phyloP scores from a whole-genome alignment of 2,888 invertebrate species.

The Nemotelus nigrinus region DNA sequence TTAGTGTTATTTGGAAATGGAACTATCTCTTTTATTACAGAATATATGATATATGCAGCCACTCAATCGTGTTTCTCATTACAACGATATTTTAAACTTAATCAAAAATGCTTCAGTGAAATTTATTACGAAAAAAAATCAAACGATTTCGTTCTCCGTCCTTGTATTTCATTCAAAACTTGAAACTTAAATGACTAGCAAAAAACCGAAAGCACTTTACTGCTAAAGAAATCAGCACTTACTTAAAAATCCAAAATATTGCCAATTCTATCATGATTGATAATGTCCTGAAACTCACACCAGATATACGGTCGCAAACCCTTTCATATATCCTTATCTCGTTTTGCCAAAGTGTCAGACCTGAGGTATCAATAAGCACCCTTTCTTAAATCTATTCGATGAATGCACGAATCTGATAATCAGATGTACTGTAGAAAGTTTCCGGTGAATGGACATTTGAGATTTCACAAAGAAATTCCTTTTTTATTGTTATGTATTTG shows the following conservation, averaged over 20 bases:
- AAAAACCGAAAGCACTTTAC: too few relatives aligned
- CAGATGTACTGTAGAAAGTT: conserved; percentile 3
- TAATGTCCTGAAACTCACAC: conserved; percentile 14
- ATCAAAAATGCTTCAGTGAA: too few relatives aligned
- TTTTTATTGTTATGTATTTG: conserved; percentile 1
- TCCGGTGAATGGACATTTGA: conserved; percentile 32
- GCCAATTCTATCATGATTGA: conserved; percentile 23
- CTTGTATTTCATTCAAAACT: too few relatives aligned
- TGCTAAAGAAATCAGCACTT: neutral
- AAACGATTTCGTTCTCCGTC: too few relatives aligned
- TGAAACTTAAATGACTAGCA: too few relatives aligned
- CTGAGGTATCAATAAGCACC: conserved; percentile 33
- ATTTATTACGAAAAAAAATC: too few relatives aligned
- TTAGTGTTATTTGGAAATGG: too few relatives aligned
- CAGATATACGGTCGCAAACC: conserved; percentile 8
- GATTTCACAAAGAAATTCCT: neutral
- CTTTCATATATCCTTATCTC: conserved; percentile 40
- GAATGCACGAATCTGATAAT: conserved; percentile 35
- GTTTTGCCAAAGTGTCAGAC: conserved; percentile 33
- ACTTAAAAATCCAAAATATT: conserved; percentile 17
- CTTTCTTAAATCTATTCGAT: neutral
- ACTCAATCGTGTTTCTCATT: too few relatives aligned
- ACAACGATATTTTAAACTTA: too few relatives aligned
- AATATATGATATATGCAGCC: too few relatives aligned
- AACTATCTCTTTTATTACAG: too few relatives aligned